These are phyloP conservation scores for Craseonycteris thonglongyai DNA, from an alignment of 2,113 vertebrate genomes.

Conservation along the genomic window DNA sequence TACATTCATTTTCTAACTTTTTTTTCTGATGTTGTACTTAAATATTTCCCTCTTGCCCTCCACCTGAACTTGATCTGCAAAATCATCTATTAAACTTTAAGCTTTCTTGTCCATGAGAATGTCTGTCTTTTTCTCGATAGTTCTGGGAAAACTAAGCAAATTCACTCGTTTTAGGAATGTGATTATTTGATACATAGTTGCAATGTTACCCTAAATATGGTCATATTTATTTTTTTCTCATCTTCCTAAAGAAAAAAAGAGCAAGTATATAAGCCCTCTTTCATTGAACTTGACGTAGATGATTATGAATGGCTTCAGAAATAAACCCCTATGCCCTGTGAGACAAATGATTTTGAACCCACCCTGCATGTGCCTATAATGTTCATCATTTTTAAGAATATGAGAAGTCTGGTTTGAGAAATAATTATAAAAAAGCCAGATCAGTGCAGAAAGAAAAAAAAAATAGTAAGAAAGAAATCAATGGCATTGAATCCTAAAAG, in stretches of 20 bases:
- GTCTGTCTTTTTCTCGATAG: not conserved
- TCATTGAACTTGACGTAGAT: not conserved
- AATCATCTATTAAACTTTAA: not conserved
- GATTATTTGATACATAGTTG: not conserved
- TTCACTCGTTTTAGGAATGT: not conserved
- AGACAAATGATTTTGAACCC: not conserved
- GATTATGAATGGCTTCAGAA: not conserved
- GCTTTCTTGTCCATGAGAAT: not conserved
- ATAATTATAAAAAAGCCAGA: constrained; percentile 13
- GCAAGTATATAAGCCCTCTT: not conserved
- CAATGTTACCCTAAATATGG: not conserved
- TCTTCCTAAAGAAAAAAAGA: not conserved
- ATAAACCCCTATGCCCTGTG: not conserved
- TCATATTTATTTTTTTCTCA: not conserved
- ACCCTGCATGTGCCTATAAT: not conserved
- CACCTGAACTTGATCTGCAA: not conserved
- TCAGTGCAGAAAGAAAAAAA: not conserved
- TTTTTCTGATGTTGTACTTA: not conserved
- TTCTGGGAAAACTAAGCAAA: constrained; percentile 1
- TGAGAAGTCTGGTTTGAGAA: not conserved
- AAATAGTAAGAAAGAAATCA: constrained; percentile 17
- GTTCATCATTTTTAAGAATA: constrained; percentile 4
- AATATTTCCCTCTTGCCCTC: not conserved
- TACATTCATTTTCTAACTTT: not conserved
- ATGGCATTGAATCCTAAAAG: not conserved